Conservation (phyloP, 2,797 vertebrate genomes). For the Kryptopterus vitreolus region DNA sequence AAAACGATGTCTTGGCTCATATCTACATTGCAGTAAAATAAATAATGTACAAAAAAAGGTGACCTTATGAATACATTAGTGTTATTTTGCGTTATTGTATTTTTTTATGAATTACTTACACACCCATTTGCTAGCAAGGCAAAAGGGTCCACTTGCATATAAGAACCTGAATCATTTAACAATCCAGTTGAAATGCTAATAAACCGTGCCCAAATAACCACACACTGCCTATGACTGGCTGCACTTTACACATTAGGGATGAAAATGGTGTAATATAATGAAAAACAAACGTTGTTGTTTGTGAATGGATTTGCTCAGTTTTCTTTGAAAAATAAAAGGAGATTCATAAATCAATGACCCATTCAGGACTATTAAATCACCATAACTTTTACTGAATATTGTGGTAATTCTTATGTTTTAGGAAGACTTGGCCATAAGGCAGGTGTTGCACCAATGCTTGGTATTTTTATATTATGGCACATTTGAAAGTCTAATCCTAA, state of each 20-base stretch:
- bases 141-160: background rate
- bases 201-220: background rate
- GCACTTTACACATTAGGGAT: conserved; percentile 7
- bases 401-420: background rate
- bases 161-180: background rate
- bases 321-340: background rate
- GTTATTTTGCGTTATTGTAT: background rate
- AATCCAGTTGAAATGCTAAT: background rate
- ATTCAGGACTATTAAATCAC: background rate
- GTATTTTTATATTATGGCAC: conserved; percentile 38
- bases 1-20: background rate
- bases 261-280: background rate
- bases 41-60: background rate
- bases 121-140: background rate
- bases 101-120: background rate
- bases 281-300: background rate
- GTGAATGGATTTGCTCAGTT: background rate
- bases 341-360: background rate
- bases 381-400: background rate
- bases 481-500: conserved; percentile 37
- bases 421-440: conserved; percentile 21
- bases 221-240: conserved; percentile 4
- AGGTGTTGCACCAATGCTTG: conserved; percentile 64
- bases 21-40: background rate
- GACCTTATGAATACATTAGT: background rate